These are phyloP conservation scores for Leptothorax acervorum DNA, from an alignment of 2,888 invertebrate genomes.

Conservation along the genomic window DNA sequence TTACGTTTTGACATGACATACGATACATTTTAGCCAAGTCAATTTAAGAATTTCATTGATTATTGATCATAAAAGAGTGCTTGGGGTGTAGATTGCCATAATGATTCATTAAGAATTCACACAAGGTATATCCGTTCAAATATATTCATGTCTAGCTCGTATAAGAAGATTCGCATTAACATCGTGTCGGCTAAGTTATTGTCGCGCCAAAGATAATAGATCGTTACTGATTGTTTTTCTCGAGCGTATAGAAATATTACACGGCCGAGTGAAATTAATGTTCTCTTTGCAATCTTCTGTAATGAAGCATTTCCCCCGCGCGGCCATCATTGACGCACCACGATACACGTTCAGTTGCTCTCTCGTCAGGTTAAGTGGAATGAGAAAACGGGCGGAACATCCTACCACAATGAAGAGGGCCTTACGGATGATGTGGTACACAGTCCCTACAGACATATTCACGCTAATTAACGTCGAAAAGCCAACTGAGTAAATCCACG, in stretches of 20 bases:
- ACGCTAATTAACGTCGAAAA: slow-evolving; percentile 65
- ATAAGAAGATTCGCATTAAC: neutral
- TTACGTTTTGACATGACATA: neutral
- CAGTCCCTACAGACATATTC: slow-evolving; percentile 48
- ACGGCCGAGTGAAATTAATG: slow-evolving; percentile 9
- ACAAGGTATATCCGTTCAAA: neutral
- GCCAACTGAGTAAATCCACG: slow-evolving; percentile 57
- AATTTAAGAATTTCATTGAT: neutral
- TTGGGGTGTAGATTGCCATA: neutral
- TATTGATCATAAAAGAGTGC: neutral
- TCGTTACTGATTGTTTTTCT: neutral
- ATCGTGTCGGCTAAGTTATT: neutral
- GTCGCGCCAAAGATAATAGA: neutral
- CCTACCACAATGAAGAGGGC: slow-evolving; percentile 46
- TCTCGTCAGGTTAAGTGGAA: slow-evolving; percentile 8
- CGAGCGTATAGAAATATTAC: neutral
- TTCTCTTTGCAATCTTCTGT: neutral
- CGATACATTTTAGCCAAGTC: neutral
- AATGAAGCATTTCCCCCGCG: neutral
- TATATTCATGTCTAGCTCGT: neutral
- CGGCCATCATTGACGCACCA: slow-evolving; percentile 1
- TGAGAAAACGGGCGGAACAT: slow-evolving; percentile 39
- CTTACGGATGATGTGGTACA: slow-evolving; percentile 50
- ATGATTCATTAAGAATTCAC: neutral
- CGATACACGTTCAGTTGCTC: slow-evolving; percentile 5